phyloP scores from a whole-genome alignment of 92 coral and sea anemone species.

The Phymanthus crucifer region DNA sequence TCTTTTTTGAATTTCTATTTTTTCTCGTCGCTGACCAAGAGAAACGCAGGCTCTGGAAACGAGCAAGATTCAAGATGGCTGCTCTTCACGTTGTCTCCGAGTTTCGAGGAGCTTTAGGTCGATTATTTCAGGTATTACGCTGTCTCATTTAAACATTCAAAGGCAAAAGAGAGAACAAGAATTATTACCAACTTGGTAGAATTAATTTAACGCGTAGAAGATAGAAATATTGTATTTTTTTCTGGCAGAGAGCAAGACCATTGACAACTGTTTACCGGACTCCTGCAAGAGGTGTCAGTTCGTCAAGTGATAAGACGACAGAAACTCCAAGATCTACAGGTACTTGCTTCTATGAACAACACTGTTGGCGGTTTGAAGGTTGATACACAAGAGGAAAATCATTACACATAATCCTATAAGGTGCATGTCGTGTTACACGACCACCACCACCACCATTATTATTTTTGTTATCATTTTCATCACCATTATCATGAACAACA shows the following conservation, averaged over 20 bases:
- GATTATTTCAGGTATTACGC: constrained; percentile 22
- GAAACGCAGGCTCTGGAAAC: too few species aligned
- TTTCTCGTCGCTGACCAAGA: too few species aligned
- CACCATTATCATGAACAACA: too few species aligned
- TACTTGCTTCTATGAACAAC: neutral
- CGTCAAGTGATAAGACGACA: neutral
- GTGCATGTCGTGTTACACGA: too few species aligned
- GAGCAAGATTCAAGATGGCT: constrained; percentile 67
- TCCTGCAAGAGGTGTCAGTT: neutral
- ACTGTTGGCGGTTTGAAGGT: too few species aligned
- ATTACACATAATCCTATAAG: too few species aligned
- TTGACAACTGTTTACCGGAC: neutral
- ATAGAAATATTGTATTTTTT: neutral
- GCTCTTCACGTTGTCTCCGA: constrained; percentile 37
- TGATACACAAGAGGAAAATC: too few species aligned
- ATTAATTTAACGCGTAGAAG: neutral
- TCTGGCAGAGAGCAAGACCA: constrained; percentile 1
- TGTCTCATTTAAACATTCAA: neutral
- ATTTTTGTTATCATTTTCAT: too few species aligned
- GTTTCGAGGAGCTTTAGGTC: constrained; percentile 31
- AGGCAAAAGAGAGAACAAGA: neutral
- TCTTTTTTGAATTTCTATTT: too few species aligned
- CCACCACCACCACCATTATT: too few species aligned
- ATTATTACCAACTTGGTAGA: neutral
- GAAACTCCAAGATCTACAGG: constrained; percentile 8